Conservation (phyloP, 2,113 vertebrate genomes). For the Tor tambroides region DNA sequence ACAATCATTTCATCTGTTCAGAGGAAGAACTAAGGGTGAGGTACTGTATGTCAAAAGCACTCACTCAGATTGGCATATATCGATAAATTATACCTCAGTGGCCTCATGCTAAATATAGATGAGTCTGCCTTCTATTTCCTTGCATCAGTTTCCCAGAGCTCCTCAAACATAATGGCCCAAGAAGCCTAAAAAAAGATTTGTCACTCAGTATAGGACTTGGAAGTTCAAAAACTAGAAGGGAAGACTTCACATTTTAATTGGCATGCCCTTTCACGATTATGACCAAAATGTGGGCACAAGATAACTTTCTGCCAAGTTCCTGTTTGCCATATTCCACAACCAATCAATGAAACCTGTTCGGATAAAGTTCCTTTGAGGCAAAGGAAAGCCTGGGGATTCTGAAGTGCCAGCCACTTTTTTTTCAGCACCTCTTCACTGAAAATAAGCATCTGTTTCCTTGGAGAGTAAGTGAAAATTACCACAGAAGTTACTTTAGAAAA, state of each 20-base stretch:
- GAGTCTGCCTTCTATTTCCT: slow-evolving; percentile 32
- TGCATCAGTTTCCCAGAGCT: slow-evolving; percentile 11
- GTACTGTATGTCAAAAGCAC: slow-evolving; percentile 30
- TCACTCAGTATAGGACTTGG: not conserved
- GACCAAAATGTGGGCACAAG: not conserved
- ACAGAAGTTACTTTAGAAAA: not conserved
- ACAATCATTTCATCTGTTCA: not conserved
- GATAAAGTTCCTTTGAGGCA: slow-evolving; percentile 5
- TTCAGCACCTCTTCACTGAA: slow-evolving; percentile 17
- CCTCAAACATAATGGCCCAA: slow-evolving; percentile 23
- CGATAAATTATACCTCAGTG: slow-evolving; percentile 32
- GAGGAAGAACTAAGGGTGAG: not conserved
- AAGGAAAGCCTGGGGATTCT: slow-evolving; percentile 25
- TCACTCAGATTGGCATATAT: slow-evolving; percentile 37
- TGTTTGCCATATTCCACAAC: slow-evolving; percentile 26
- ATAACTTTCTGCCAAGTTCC: not conserved
- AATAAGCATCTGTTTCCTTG: slow-evolving; percentile 32
- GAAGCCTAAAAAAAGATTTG: slow-evolving; percentile 3
- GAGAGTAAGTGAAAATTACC: not conserved
- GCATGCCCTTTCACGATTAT: not conserved
- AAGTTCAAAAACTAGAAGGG: not conserved
- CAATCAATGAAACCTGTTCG: slow-evolving; percentile 16
- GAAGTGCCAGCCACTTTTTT: slow-evolving; percentile 3
- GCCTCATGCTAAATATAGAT: slow-evolving; percentile 47
- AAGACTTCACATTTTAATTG: slow-evolving; percentile 1